Percentiles rank a stretch among this genome's conserved stretches.
Evolutionary conservation across 2,888 invertebrate species (phyloP).

Genomic region (Nemoura dubitans): DNA sequence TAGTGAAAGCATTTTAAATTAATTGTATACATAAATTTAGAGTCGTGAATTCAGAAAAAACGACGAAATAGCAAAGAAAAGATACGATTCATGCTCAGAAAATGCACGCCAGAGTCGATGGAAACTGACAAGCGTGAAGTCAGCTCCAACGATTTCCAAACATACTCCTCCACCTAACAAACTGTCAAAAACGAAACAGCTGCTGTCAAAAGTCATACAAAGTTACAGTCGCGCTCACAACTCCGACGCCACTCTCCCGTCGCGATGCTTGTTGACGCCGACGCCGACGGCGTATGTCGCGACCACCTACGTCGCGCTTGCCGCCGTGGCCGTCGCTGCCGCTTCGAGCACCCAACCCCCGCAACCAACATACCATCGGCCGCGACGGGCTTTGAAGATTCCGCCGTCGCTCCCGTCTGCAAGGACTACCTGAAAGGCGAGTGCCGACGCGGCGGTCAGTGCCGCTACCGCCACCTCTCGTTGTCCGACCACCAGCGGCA

Average conservation of each 20-base stretch:
- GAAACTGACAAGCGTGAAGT: not conserved
- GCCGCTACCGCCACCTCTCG: constrained; percentile 62
- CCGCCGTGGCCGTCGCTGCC: constrained; percentile 63
- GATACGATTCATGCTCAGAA: too few relatives aligned
- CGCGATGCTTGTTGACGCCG: not conserved
- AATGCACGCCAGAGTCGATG: constrained; percentile 1
- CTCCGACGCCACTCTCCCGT: not conserved
- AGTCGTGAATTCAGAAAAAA: too few relatives aligned
- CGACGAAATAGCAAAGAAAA: too few relatives aligned
- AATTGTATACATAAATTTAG: too few relatives aligned
- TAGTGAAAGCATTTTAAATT: too few relatives aligned
- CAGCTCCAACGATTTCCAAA: not conserved
- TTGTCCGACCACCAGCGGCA: constrained; percentile 55
- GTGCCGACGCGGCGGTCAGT: constrained; percentile 60
- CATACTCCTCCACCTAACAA: not conserved
- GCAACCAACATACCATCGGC: not conserved
- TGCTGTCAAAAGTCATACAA: not conserved
- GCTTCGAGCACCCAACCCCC: constrained; percentile 63
- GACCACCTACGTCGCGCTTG: constrained; percentile 69
- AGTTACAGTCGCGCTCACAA: not conserved
- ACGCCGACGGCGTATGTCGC: constrained; percentile 61
- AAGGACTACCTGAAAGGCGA: constrained; percentile 65
- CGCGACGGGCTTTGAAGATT: not conserved
- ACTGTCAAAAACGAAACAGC: not conserved
- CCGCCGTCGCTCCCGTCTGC: constrained; percentile 60